Base-by-base conservation (phyloP, 2,797 vertebrate genomes). In the Poeciliopsis turneri region DNA sequence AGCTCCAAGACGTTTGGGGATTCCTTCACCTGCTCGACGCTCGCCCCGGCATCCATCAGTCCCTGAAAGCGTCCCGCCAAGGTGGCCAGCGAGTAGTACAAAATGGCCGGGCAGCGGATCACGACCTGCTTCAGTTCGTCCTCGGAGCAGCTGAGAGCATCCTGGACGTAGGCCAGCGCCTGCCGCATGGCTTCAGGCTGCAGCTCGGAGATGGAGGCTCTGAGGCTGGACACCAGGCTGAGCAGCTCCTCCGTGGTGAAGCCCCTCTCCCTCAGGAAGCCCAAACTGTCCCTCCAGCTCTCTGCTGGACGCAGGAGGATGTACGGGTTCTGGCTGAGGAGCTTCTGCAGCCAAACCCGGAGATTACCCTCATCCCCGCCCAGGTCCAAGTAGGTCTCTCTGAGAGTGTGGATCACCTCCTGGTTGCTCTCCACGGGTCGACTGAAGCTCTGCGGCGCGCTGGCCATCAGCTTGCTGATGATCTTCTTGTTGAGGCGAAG, bases 281-380 rank as follows among this genome's bases (percentile, higher is more conserved):
- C 88, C 72, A 99, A 78, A 71, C 96, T 97, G 77, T 97, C 95
- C 77, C 86, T 85, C 86, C 97, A 90, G 41, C 91, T 36, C 0
- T 90, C 88, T 0, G 96, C 92, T 1, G 93, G 93, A 82, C 93
- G 96, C 91, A 97, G 93, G 74, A 99, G 95, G 90, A 97, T 94
- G 83, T 96, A 96, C 11, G 97, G 97, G 88, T 98, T 97, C 92
- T 97, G 97, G 89, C 95, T 96, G 82, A 99, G 90, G 53, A 98
- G 88, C 89, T 98, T 98, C 78, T 97, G 95, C 80, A 98, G 93
- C 97, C 97, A 98, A 71, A 95, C 86, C 76, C 93, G 96, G 89
- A 97, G 91, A 84, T 97, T 97, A 71, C 87, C 92, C 84, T 96
- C 90, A 0, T 94, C 95, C 10, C 97, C 97, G 0, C 97, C 97